phyloP scores from a whole-genome alignment of 2,113 vertebrate species.

The Barnardius zonarius region DNA sequence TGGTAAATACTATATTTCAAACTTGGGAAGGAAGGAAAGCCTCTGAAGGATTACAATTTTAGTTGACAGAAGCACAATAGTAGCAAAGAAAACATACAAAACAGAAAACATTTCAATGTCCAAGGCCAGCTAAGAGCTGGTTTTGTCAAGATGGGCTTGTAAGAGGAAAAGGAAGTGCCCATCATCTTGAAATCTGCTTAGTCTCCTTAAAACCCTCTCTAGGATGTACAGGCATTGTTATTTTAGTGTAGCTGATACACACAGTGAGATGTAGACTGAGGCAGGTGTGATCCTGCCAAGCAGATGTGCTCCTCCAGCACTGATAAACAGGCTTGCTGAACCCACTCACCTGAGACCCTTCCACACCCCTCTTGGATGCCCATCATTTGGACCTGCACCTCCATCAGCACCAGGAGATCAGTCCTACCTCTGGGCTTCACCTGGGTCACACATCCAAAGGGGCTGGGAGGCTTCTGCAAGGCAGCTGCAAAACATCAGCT shows the following conservation, averaged over 20 bases:
- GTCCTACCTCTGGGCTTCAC: background rate
- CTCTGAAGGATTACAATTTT: background rate
- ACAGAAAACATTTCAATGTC: background rate
- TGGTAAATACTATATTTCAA: background rate
- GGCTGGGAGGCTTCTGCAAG: background rate
- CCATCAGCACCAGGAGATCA: background rate
- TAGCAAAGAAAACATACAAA: background rate
- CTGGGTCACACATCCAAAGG: fast-evolving
- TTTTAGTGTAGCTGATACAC: background rate
- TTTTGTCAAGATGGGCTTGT: conserved; percentile 4
- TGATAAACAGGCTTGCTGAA: background rate
- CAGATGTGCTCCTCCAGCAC: background rate
- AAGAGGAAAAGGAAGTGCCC: background rate
- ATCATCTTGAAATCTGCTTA: background rate
- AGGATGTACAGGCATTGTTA: background rate
- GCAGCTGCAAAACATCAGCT: background rate
- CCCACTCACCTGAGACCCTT: background rate
- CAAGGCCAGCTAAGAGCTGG: background rate
- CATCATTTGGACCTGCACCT: background rate
- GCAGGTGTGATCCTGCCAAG: background rate
- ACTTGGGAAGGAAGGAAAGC: background rate
- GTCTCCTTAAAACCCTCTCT: background rate
- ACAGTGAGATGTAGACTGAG: background rate
- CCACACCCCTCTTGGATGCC: background rate
- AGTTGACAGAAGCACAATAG: conserved; percentile 13